These are phyloP conservation scores for Dolichopus griseipennis DNA, from an alignment of 2,888 invertebrate genomes.

Conservation along the genomic window DNA sequence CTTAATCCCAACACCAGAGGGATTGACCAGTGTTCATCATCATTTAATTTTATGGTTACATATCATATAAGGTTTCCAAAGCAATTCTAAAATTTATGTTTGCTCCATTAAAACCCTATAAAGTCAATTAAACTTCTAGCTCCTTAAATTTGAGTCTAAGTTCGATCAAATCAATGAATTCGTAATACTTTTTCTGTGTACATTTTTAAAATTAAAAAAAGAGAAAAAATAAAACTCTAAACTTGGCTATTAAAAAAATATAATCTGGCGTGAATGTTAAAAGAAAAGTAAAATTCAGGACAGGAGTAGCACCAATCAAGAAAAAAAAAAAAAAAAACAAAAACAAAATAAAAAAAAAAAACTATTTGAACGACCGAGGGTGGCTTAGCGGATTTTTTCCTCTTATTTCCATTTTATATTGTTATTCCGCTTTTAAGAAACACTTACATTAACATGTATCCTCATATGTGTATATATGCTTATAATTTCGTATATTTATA, in stretches of 20 bases:
- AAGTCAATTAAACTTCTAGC: too few relatives aligned
- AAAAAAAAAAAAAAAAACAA: background rate
- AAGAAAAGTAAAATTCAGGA: conserved; percentile 1
- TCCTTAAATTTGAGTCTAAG: too few relatives aligned
- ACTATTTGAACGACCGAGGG: background rate
- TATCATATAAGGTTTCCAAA: too few relatives aligned
- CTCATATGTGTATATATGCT: too few relatives aligned
- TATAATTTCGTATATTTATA: background rate
- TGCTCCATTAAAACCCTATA: too few relatives aligned
- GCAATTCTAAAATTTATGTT: too few relatives aligned
- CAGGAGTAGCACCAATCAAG: background rate
- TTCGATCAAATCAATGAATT: too few relatives aligned
- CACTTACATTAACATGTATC: too few relatives aligned
- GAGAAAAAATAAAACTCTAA: background rate
- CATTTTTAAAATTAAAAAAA: background rate
- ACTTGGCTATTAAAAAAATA: background rate
- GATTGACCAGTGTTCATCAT: too few relatives aligned
- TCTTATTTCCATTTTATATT: background rate
- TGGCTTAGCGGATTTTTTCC: conserved; percentile 2
- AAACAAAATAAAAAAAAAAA: background rate
- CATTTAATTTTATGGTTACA: too few relatives aligned
- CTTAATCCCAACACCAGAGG: too few relatives aligned
- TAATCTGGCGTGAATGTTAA: background rate
- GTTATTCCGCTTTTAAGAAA: too few relatives aligned
- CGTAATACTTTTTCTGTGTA: background rate